Evolutionary conservation across 2,888 invertebrate genomes (phyloP).

Genomic region (Calliphora vomitoria): DNA sequence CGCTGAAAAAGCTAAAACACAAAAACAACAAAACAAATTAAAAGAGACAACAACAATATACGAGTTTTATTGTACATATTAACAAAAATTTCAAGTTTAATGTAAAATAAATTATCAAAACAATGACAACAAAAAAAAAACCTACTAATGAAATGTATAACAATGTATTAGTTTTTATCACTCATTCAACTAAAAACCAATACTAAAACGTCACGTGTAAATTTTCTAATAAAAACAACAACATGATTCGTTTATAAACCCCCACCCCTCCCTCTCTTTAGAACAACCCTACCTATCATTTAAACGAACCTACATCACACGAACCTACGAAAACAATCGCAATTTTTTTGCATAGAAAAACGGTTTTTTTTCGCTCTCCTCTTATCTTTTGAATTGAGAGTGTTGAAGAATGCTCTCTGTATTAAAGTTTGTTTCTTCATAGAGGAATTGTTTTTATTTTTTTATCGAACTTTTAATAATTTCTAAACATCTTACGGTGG

Average conservation of each 20-base stretch:
- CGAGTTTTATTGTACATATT: slow-evolving; percentile 15
- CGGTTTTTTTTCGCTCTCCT: background rate
- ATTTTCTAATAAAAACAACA: slow-evolving; percentile 2
- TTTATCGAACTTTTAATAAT: slow-evolving; percentile 9
- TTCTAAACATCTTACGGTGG: slow-evolving; percentile 33
- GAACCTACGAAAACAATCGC: background rate
- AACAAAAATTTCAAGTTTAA: slow-evolving; percentile 58
- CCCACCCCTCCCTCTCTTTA: background rate
- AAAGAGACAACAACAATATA: background rate
- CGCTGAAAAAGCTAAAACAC: background rate
- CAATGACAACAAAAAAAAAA: background rate
- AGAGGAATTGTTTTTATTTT: background rate
- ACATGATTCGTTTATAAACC: no score
- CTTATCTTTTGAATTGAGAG: background rate
- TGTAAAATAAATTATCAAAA: slow-evolving; percentile 51
- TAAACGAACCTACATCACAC: slow-evolving; percentile 7
- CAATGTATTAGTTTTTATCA: slow-evolving; percentile 21
- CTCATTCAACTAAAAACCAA: slow-evolving; percentile 13
- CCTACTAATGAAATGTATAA: slow-evolving; percentile 1
- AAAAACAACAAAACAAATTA: background rate
- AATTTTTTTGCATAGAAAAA: slow-evolving; percentile 5
- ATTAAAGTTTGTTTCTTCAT: background rate
- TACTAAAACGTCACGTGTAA: slow-evolving; percentile 48
- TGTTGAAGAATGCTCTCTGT: background rate
- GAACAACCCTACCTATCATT: background rate